These are phyloP conservation scores for honey bee (Apis mellifera) DNA, from an alignment of 1,140 invertebrate genomes.

Conservation along the genomic window DNA sequence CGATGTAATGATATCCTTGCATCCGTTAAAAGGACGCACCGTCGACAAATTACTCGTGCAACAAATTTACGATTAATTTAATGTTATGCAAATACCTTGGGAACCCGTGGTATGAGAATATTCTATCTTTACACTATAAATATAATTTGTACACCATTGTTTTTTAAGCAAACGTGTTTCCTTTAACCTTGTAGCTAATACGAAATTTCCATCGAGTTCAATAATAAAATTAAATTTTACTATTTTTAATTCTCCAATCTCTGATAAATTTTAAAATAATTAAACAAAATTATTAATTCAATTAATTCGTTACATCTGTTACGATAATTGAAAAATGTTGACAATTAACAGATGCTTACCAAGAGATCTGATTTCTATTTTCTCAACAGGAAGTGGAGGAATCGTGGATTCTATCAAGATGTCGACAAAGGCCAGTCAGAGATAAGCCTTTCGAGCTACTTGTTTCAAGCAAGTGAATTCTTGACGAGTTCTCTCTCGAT, in stretches of 20 bases:
- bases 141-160: neutral
- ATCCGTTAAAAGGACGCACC: neutral
- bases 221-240: neutral
- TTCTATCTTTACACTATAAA: neutral
- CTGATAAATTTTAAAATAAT: too few relatives aligned
- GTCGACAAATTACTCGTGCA: neutral
- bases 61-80: neutral
- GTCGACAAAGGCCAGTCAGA: conserved; percentile 36
- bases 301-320: too few relatives aligned
- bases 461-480: conserved; percentile 37
- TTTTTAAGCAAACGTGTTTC: neutral
- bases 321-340: too few relatives aligned
- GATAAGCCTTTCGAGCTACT: conserved; percentile 42
- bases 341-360: too few relatives aligned
- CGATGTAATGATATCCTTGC: conserved; percentile 2
- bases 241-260: too few relatives aligned
- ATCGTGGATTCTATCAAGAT: neutral
- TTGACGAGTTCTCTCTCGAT: conserved; percentile 26
- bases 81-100: neutral
- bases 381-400: neutral
- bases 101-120: neutral
- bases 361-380: neutral
- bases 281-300: too few relatives aligned
- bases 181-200: neutral
- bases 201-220: neutral